A percentile compares a stretch with the other conserved stretches of the same genome.
Evolutionary conservation across 35 echinoderm and acorn worm genomes (phyloP).

Genomic region (Acanthaster planci): DNA sequence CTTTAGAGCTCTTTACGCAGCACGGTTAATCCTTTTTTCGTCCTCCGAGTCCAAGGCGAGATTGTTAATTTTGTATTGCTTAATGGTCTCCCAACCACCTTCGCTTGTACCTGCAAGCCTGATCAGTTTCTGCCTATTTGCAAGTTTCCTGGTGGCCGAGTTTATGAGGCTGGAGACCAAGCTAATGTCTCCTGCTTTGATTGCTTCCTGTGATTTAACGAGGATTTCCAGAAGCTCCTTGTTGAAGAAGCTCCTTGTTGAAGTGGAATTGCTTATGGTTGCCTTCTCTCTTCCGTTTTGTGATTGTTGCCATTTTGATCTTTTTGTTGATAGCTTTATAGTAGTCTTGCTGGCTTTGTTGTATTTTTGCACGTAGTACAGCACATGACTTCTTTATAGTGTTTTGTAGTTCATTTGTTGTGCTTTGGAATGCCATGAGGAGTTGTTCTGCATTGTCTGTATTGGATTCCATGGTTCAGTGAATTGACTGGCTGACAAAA

Average conservation of each 20-base stretch:
- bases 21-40: constrained; percentile 29
- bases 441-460: constrained; percentile 5
- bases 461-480: not conserved
- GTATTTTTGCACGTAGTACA: not conserved
- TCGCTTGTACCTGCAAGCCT: constrained; percentile 24
- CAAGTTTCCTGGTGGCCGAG: not conserved
- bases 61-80: constrained; percentile 24
- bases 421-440: not conserved
- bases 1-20: not conserved
- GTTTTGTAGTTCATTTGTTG: not conserved
- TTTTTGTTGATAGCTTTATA: not conserved
- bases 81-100: constrained; percentile 22
- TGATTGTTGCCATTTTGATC: not conserved
- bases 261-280: not conserved
- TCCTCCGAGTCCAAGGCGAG: constrained; percentile 18
- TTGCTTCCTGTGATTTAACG: not conserved
- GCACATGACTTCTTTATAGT: not conserved
- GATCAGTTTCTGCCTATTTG: constrained; percentile 31
- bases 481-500: not conserved
- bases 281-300: constrained; percentile 1
- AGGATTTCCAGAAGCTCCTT: not conserved
- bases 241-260: no score
- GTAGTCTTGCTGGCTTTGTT: not conserved
- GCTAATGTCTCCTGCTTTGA: not conserved
- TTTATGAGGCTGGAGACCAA: not conserved